Conservation (phyloP, 1,140 invertebrate genomes). For the Coptotermes formosanus region DNA sequence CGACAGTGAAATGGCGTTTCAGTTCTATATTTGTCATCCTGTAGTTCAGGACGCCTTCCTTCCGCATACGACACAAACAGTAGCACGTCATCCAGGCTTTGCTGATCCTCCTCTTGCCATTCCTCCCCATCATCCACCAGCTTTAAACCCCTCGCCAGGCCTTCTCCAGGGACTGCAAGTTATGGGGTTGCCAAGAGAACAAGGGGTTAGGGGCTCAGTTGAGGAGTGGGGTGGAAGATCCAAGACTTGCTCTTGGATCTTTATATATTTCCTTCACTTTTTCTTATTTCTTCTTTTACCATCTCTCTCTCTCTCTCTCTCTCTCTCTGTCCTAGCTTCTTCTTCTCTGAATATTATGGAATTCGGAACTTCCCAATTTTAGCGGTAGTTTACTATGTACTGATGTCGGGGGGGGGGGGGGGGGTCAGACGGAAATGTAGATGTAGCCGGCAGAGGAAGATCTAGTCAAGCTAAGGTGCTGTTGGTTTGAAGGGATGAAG, state of each 20-base stretch:
- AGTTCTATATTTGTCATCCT: background rate
- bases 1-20: too few relatives aligned
- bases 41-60: background rate
- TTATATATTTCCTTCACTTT: background rate
- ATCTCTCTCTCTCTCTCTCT: background rate
- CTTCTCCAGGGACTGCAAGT: constrained; percentile 7
- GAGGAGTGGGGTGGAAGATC: background rate
- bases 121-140: background rate
- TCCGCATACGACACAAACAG: background rate
- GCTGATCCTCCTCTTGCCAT: background rate
- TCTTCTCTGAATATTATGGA: constrained; percentile 29
- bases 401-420: background rate
- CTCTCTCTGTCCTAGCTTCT: background rate
- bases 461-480: background rate
- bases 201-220: constrained; percentile 3
- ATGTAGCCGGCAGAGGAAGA: constrained; percentile 18
- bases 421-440: constrained; percentile 21
- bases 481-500: background rate
- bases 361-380: constrained; percentile 33
- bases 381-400: background rate
- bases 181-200: constrained; percentile 3
- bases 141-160: background rate
- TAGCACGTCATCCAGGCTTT: constrained; percentile 4
- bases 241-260: constrained; percentile 11
- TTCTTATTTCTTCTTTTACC: background rate